Conservation (phyloP, 2,113 vertebrate genomes). For the Paraplagusia blochii region DNA sequence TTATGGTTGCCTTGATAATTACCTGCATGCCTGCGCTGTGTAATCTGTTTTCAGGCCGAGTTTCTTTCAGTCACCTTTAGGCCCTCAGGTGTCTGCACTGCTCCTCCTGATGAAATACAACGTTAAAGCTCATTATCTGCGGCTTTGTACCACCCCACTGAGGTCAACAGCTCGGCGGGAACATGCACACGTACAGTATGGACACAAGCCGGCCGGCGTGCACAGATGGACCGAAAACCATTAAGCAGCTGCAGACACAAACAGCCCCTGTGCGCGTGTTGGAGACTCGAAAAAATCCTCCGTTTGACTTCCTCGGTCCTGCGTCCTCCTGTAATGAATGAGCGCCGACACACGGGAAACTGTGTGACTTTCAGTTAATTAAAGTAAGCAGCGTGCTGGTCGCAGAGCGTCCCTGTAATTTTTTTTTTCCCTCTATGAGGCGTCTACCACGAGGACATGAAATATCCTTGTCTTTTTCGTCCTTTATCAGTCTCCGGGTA, state of each 20-base stretch:
- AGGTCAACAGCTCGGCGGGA: slow-evolving; percentile 65
- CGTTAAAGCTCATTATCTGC: slow-evolving; percentile 71
- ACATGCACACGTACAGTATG: not conserved
- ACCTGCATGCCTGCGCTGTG: slow-evolving; percentile 63
- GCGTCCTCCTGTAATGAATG: slow-evolving; percentile 29
- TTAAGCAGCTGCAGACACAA: slow-evolving; percentile 10
- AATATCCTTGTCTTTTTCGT: slow-evolving; percentile 12
- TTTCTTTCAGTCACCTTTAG: slow-evolving; percentile 64
- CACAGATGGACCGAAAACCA: slow-evolving; percentile 5
- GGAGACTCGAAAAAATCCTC: slow-evolving; percentile 34
- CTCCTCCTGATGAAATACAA: slow-evolving; percentile 65
- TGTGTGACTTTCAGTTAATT: slow-evolving; percentile 34
- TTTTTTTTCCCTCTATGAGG: slow-evolving; percentile 20
- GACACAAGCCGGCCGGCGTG: slow-evolving; percentile 12
- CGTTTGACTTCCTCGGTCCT: slow-evolving; percentile 7
- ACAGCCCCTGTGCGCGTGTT: slow-evolving; percentile 18
- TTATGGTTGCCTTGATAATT: slow-evolving; percentile 74
- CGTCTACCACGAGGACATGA: slow-evolving; percentile 5
- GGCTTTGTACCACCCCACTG: slow-evolving; percentile 42
- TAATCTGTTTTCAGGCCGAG: slow-evolving; percentile 66
- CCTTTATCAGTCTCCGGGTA: slow-evolving; percentile 22
- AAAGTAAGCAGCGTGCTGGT: slow-evolving; percentile 15
- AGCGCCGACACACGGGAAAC: slow-evolving; percentile 29
- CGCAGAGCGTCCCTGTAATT: slow-evolving; percentile 24
- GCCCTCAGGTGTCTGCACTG: slow-evolving; percentile 57